Base-by-base conservation (phyloP, 2,113 vertebrate genomes). In the Erythrocercus mccallii region DNA sequence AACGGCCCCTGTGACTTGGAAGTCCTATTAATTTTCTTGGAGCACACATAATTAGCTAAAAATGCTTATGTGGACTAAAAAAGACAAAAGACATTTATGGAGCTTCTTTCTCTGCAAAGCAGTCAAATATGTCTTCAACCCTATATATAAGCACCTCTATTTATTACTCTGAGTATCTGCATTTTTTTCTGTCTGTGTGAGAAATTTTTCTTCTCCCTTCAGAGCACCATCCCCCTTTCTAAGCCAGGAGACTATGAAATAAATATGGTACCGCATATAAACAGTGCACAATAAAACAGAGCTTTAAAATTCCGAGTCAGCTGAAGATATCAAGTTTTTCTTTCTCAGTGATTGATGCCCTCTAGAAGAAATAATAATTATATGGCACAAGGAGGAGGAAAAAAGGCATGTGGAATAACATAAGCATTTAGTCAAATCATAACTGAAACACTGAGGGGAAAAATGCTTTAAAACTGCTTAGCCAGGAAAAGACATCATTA, bases 331-430 rank as follows among this genome's bases (percentile, higher is more conserved):
- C 28, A 88, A 86, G 56, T 76, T 88, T 96, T 96, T 76, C 60
- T 53, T 82, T 90, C 82, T 86, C 61, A 64, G 51, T 94, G 95
- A 96, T 86, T 91, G 88, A 96, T 95, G 91, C 37, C 86, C 92
- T 84, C 80, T 64, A 83, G 60, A 94, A 96, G 76, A 92, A 95
- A 93, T 88, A 88, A 80, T 90, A 93, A 95, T 95, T 95, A 96
- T 51, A 83, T 56, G 86, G 92, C 83, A 97, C 60, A 83, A 92
- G 60, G 48, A 95, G 72, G 72, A 92, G 61, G 88, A 68, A 93
- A 80, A 95, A 82, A 88, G 24, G 80, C 56, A 88, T 15, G 15
- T n/a, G 65, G 76, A 93, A 53, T 62, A 68, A 93, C 80, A 77
- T 10, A 78, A 92, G 51, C 38, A 70, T 68, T 96, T 94, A 96